These are phyloP conservation scores for Heliconius hortense DNA, from an alignment of 2,888 invertebrate genomes.

Conservation along the genomic window DNA sequence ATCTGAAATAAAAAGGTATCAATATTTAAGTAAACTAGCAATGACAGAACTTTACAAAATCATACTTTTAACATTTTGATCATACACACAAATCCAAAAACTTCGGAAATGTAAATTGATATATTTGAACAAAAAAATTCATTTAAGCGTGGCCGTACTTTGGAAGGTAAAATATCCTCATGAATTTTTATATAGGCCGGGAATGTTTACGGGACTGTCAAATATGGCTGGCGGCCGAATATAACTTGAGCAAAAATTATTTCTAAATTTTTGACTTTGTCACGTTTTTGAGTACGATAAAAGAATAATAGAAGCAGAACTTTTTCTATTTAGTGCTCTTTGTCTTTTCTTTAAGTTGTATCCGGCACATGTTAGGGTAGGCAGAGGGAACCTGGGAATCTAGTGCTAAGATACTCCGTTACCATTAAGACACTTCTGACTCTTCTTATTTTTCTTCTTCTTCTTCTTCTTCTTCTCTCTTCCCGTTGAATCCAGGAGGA, in stretches of 20 bases:
- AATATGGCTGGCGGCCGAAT: constrained; percentile 41
- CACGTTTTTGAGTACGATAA: background rate
- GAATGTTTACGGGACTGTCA: constrained; percentile 45
- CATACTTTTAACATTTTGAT: constrained; percentile 2
- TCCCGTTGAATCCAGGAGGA: too few species aligned
- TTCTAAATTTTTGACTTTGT: constrained; percentile 28
- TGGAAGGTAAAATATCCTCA: constrained; percentile 41
- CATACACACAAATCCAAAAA: background rate
- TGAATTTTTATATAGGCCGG: constrained; percentile 45
- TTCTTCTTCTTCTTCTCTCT: too few species aligned
- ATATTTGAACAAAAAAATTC: constrained; percentile 30
- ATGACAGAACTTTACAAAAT: background rate
- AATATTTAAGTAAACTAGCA: too few species aligned
- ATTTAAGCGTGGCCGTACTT: constrained; percentile 37
- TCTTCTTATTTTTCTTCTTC: too few species aligned
- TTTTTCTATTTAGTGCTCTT: too few species aligned
- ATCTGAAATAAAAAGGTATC: too few species aligned
- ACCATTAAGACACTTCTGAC: too few species aligned
- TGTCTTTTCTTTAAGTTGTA: too few species aligned
- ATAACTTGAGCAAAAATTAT: constrained; percentile 42
- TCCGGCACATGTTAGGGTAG: too few species aligned
- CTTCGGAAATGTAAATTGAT: constrained; percentile 27
- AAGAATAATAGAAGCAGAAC: too few species aligned
- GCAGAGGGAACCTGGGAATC: too few species aligned
- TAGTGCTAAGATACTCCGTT: too few species aligned